These are phyloP conservation scores for Patella depressa DNA, from an alignment of 2,888 invertebrate species.

Conservation along the genomic window DNA sequence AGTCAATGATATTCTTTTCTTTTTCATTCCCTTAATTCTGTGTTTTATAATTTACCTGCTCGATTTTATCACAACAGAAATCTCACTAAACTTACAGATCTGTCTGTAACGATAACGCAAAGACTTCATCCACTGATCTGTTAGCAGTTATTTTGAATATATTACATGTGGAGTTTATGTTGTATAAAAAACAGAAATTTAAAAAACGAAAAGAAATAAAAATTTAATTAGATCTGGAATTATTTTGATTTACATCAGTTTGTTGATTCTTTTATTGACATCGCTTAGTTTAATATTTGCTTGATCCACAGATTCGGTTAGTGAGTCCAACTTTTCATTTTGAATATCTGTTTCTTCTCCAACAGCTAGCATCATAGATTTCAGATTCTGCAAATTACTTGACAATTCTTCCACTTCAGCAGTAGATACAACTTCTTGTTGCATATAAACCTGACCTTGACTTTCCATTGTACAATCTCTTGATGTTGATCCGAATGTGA, in stretches of 20 bases:
- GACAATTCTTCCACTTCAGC: slow-evolving; percentile 49
- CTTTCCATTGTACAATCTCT: background rate
- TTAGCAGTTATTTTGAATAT: too few species aligned
- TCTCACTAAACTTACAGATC: too few species aligned
- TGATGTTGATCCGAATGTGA: background rate
- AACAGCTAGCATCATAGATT: slow-evolving; percentile 50
- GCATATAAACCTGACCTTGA: slow-evolving; percentile 12
- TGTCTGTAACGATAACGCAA: too few species aligned
- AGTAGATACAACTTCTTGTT: slow-evolving; percentile 43
- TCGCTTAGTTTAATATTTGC: slow-evolving; percentile 44
- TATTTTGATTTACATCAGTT: slow-evolving; percentile 18
- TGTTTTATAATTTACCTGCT: too few species aligned
- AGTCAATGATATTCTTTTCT: too few species aligned
- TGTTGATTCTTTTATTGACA: slow-evolving; percentile 40
- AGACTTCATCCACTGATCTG: too few species aligned
- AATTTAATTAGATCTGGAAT: too few species aligned
- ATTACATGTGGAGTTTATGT: too few species aligned
- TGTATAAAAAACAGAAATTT: too few species aligned
- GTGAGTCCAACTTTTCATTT: slow-evolving; percentile 45
- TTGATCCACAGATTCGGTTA: slow-evolving; percentile 46
- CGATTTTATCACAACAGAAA: too few species aligned
- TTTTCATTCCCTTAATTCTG: too few species aligned
- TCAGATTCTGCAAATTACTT: slow-evolving; percentile 44
- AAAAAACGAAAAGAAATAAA: too few species aligned
- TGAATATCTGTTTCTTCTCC: slow-evolving; percentile 46